Evolutionary conservation across 2,797 vertebrate genomes (phyloP).

Genomic region (Urosaurus nigricauda): DNA sequence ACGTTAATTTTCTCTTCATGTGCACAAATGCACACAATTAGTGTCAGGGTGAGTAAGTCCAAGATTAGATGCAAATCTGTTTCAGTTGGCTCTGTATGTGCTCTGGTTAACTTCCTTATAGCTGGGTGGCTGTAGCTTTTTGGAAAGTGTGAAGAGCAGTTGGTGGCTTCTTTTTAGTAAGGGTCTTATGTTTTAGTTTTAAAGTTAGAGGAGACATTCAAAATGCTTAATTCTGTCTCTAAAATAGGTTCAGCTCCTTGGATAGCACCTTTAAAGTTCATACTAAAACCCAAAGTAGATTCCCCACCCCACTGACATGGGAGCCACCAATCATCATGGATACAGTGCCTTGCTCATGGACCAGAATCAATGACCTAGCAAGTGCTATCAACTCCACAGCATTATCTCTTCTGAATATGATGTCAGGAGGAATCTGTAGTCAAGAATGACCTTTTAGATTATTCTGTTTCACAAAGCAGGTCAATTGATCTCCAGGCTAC

Average conservation of each 20-base stretch:
- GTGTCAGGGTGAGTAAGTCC: neutral
- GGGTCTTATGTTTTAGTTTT: too few relatives aligned
- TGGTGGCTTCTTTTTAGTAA: too few relatives aligned
- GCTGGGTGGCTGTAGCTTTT: neutral
- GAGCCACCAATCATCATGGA: too few relatives aligned
- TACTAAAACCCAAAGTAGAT: too few relatives aligned
- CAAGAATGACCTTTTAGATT: neutral
- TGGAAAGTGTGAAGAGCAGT: neutral
- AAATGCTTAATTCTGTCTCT: too few relatives aligned
- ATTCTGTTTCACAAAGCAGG: neutral
- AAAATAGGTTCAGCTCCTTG: too few relatives aligned
- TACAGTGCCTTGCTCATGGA: neutral
- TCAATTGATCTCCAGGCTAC: neutral
- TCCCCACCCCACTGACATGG: too few relatives aligned
- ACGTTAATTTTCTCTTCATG: neutral
- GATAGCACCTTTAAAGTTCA: too few relatives aligned
- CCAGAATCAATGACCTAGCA: too few relatives aligned
- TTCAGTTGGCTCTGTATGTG: slow-evolving; percentile 9
- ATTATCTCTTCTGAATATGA: neutral
- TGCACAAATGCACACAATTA: neutral
- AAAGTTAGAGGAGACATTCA: too few relatives aligned
- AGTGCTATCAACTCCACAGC: slow-evolving; percentile 8
- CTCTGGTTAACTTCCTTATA: slow-evolving; percentile 11
- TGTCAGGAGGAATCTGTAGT: neutral
- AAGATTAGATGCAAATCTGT: neutral